Conservation (phyloP, 2,113 vertebrate species). For the Gallinago media region DNA sequence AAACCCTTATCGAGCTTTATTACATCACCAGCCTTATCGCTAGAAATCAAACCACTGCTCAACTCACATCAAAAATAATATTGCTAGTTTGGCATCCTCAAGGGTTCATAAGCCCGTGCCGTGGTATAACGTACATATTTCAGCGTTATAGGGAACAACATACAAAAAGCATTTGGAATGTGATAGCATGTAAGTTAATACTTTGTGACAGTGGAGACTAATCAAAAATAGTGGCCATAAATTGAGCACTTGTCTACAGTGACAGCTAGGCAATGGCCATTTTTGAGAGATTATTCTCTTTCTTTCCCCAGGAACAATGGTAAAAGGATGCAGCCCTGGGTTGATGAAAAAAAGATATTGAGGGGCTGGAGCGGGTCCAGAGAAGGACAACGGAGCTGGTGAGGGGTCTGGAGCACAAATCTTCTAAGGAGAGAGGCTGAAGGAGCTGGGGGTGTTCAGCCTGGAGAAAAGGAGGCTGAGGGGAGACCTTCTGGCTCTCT, state of each 20-base stretch:
- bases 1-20: neutral
- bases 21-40: neutral
- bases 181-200: constrained; percentile 28
- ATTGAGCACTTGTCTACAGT: constrained; percentile 12
- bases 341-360: no score
- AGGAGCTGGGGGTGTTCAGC: no score
- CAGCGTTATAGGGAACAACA: constrained; percentile 6
- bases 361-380: no score
- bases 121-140: neutral
- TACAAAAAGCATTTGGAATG: constrained; percentile 4
- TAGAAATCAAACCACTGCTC: constrained; percentile 2
- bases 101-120: neutral
- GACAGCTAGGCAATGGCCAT: constrained; percentile 9
- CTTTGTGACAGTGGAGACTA: constrained; percentile 27
- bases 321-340: neutral
- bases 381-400: no score
- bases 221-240: constrained; percentile 53
- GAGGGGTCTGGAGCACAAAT: no score
- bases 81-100: neutral
- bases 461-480: no score
- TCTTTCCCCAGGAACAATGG: neutral
- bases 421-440: no score
- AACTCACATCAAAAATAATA: neutral
- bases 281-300: constrained; percentile 30
- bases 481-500: no score